Evolutionary conservation across 2,797 vertebrate species (phyloP).

Genomic region (Chiloscyllium punctatum): DNA sequence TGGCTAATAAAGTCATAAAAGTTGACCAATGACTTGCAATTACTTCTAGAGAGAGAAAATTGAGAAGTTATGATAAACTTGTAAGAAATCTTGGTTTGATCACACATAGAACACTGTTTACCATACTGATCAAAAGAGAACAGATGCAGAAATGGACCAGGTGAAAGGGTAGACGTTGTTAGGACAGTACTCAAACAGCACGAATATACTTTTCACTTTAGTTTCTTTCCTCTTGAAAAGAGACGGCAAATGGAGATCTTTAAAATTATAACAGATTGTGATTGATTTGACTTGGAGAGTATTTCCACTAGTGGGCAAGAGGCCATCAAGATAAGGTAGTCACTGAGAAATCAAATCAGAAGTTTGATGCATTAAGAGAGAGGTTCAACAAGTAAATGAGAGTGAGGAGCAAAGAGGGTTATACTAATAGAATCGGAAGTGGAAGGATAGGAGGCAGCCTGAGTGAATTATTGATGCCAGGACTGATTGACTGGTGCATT

Average conservation of each 20-base stretch:
- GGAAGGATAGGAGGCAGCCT: too few relatives aligned
- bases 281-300: neutral
- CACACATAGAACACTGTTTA: neutral
- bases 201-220: neutral
- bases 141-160: neutral
- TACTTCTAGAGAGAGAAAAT: neutral
- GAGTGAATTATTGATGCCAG: neutral
- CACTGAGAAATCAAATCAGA: neutral
- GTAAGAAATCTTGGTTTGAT: neutral
- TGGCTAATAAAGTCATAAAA: neutral
- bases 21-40: neutral
- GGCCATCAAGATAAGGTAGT: neutral
- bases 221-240: neutral
- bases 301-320: neutral
- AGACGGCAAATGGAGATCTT: neutral
- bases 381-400: neutral
- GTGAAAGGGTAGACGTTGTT: neutral
- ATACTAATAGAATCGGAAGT: neutral
- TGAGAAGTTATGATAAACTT: neutral
- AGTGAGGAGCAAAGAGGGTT: neutral
- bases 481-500: neutral
- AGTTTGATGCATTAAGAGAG: neutral
- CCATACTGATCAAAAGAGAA: neutral
- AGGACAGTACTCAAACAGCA: neutral
- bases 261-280: neutral